Evolutionary conservation across 2,888 invertebrate species (phyloP).

Genomic region (Zaprionus obscuricornis): DNA sequence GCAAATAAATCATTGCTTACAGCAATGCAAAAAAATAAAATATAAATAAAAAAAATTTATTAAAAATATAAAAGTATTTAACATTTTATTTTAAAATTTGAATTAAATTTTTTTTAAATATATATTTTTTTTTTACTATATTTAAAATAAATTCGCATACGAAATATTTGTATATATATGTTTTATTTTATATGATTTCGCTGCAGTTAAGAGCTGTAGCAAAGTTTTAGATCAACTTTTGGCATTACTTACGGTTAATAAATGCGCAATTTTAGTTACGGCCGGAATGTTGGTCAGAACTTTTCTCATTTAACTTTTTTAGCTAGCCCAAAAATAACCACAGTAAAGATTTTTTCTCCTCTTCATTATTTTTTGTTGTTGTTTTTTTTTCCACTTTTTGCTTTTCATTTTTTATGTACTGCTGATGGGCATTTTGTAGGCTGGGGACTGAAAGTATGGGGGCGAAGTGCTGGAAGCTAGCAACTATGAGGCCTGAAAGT

Average conservation of each 20-base stretch:
- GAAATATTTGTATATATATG: background rate
- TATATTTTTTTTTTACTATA: background rate
- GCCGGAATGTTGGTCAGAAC: conserved; percentile 39
- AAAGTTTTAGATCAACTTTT: no score
- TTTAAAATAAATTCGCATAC: no score
- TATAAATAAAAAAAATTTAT: background rate
- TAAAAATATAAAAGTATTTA: no score
- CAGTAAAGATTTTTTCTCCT: conserved; percentile 13
- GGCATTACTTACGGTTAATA: conserved; percentile 62
- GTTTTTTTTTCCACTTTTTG: no score
- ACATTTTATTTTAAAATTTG: no score
- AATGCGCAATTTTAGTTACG: conserved; percentile 58
- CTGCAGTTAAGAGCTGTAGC: no score
- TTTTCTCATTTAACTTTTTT: conserved; percentile 76
- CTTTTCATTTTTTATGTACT: conserved; percentile 62
- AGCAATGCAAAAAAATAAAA: background rate
- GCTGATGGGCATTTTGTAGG: conserved; percentile 53
- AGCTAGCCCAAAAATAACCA: conserved; percentile 40
- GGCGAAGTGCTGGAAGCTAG: background rate
- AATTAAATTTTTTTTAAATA: no score
- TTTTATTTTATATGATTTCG: no score
- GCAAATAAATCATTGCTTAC: background rate
- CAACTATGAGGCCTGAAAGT: conserved; percentile 43
- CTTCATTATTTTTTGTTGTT: background rate
- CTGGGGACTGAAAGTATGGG: background rate